Percentiles rank a stretch among this genome's conserved stretches.
Conservation (phyloP, 2,888 invertebrate genomes). For the Myathropa florea region DNA sequence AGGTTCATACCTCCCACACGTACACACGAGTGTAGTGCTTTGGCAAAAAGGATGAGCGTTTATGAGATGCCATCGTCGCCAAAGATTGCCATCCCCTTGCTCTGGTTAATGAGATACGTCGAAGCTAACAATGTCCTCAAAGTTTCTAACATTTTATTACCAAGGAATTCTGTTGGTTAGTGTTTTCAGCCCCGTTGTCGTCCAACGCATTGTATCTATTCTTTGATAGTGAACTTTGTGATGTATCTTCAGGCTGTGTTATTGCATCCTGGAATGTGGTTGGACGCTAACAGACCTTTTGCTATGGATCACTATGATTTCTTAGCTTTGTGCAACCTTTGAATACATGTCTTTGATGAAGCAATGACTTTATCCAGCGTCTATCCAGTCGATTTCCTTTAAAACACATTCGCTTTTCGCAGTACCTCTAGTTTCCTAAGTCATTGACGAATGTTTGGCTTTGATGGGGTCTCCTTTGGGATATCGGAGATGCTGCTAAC, state of each 20-base stretch:
- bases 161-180: slow-evolving; percentile 1
- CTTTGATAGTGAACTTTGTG: neutral
- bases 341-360: no score
- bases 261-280: neutral
- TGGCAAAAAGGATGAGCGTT: neutral
- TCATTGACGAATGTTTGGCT: no score
- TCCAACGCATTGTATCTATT: neutral
- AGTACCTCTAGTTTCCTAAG: no score
- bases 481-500: no score
- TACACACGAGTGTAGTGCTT: no score
- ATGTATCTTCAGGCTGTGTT: neutral
- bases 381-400: no score
- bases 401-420: no score
- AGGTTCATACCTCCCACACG: neutral
- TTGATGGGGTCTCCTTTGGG: no score
- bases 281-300: neutral
- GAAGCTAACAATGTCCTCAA: slow-evolving; percentile 3
- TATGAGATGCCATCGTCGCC: neutral
- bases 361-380: no score
- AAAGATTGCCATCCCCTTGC: neutral
- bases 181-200: neutral
- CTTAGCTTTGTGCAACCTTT: no score
- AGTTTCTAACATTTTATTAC: neutral
- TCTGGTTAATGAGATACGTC: slow-evolving; percentile 14
- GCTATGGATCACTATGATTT: no score